Evolutionary conservation across 2,888 invertebrate genomes (phyloP), one percentile per base, ranked within the genome.

Genomic region (Dryobota labecula): DNA sequence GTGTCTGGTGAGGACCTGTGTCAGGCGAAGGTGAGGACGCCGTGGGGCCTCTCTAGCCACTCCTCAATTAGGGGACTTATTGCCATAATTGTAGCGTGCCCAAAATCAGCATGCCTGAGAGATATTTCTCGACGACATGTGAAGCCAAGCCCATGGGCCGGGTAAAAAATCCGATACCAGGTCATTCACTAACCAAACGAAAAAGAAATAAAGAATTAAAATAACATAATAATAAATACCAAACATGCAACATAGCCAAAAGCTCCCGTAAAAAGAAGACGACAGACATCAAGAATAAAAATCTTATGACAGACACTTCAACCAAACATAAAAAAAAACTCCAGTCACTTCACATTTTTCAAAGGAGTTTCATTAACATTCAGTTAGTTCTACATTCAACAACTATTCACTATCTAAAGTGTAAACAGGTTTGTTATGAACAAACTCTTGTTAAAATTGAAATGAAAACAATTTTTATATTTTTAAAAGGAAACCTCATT

Each of bases 401-500:
- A 73, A 84, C 80, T 83, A 73, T 72, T 72, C 71, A 66, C 60
- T 66, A 71, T 80, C 78, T 74, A 76, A 73, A 85, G 80, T 84
- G 85, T 84, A 90, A 88, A 88, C 86, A 87, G 77, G 78, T 83
- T 86, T 87, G 84, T 87, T 88, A 86, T 85, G 77, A 87, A 84
- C 86, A 84, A 84, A 80, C 86, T 80, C 85, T 88, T 86, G 86
- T 88, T 85, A 80, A 88, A 86, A 88, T 88, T 86, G 83, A 82
- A 87, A 88, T 85, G 80, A 87, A 90, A 89, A 90, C 87, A 88
- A 87, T 78, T 89, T 91, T 90, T 88, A 88, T 88, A 89, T 89
- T 90, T 92, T 90, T 87, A 83, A 85, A 90, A 88, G 86, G 85
- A 87, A 89, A 85, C 86, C 83, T 58, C 64, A 45, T 61, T 20